Evolutionary conservation across 2,888 invertebrate species (phyloP), one percentile per base, ranked within the genome.

Genomic region (Theretra japonica): DNA sequence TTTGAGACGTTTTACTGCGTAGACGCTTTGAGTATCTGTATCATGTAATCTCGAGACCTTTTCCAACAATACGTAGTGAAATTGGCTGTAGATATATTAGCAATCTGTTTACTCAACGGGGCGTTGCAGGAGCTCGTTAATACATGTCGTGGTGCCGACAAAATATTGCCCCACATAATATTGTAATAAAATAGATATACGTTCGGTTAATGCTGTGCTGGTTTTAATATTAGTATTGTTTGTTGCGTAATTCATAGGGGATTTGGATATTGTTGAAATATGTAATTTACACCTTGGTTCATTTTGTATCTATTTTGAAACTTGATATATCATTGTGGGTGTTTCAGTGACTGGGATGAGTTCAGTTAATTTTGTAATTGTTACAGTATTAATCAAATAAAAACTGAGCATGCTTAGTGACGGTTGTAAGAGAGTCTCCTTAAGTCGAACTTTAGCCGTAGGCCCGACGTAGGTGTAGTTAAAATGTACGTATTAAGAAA

Each of bases 101-200:
- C 88, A 88, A 88, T 88, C 85, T 87, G 86, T 88, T 86, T 83
- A 84, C 88, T 80, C 88, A 82, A 82, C 87, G 86, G 88, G 88
- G 86, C 82, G 86, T 85, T 82, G 83, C 86, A 86, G 85, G 83
- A 83, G 77, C 83, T 87, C 87, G 85, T 87, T 87, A 87, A 84
- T 87, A 86, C 79, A 83, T 81, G 88, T 87, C 86, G 77, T 74
- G 79, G 77, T 81, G 78, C 77, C 79, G 80, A 82, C 83, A 80
- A 87, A 87, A 86, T 89, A 87, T 88, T 86, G 80, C 87, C 81
- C 75, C 79, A 82, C 73, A 77, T 75, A 75, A 59, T 71, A 71
- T 62, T 41, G 25, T 65, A 73, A 23, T 68, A 53, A 59, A 68
- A 69, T 69, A 17, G 33, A 70, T 69, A 57, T 53, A 25, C 15